Percentiles rank a stretch among this genome's conserved stretches.
Evolutionary conservation across 2,888 invertebrate species (phyloP).

Genomic region (Leptinotarsa peninsularis): DNA sequence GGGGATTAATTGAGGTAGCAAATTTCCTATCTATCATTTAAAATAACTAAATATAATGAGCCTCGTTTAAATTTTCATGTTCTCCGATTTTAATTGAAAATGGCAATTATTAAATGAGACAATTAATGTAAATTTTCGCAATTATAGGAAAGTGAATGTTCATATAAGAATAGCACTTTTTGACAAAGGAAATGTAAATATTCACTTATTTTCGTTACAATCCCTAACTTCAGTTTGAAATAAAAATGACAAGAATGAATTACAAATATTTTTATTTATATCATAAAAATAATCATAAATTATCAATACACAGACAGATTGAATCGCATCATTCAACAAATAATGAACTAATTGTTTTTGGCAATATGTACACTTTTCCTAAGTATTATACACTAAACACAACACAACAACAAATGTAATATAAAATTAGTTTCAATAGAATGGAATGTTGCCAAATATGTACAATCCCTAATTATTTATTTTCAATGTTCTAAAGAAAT

Average conservation of each 20-base stretch:
- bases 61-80: too few relatives aligned
- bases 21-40: too few relatives aligned
- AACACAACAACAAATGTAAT: slow-evolving; percentile 63
- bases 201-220: neutral
- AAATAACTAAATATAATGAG: too few relatives aligned
- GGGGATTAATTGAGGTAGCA: too few relatives aligned
- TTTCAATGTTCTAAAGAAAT: slow-evolving; percentile 50
- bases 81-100: too few relatives aligned
- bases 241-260: slow-evolving; percentile 44
- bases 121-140: too few relatives aligned
- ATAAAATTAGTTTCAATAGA: slow-evolving; percentile 61
- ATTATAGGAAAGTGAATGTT: too few relatives aligned
- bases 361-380: slow-evolving; percentile 65
- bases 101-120: too few relatives aligned
- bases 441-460: slow-evolving; percentile 58
- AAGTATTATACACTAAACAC: slow-evolving; percentile 63
- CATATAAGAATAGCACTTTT: too few relatives aligned
- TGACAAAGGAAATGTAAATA: too few relatives aligned
- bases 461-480: slow-evolving; percentile 45
- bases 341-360: slow-evolving; percentile 63
- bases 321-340: slow-evolving; percentile 63
- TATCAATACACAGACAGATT: slow-evolving; percentile 65
- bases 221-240: neutral
- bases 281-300: slow-evolving; percentile 67
- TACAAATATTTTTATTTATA: slow-evolving; percentile 65